Base-by-base conservation (phyloP, 2,113 vertebrate genomes). In the Fregata magnificens region DNA sequence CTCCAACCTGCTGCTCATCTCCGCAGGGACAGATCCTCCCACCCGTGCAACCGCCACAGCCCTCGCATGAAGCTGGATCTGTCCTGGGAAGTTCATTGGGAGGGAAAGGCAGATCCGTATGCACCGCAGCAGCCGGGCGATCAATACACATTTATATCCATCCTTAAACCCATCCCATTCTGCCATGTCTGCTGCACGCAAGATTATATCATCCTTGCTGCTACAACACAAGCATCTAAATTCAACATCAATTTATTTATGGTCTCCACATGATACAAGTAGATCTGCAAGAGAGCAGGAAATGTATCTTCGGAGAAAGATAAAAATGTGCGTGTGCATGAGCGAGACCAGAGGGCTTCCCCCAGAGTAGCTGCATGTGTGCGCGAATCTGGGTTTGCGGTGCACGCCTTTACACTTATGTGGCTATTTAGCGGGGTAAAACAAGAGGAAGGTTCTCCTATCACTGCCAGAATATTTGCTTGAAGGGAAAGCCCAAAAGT, bases 221-320 rank as follows among this genome's bases (percentile, higher is more conserved):
- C 94, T 89, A 65, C 84, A 73, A 47, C 82, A 40, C 71, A 16
- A 47, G 94, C 90, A 58, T 89, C 90, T 91, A 17, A 72, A 93
- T 83, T 74, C 95, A 88, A 83, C 95, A 65, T 82, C 92, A 44
- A 73, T 89, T 97, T 95, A 94, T 96, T 95, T 95, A 87, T 50
- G 95, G 94, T 26, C 95, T 93, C 94, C 90, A 55, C 91, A 88
- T 29, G 86, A 90, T 28, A 59, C 90, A 44, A 56, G 89, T 2
- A 21, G 76, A 95, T 55, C 84, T 8, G 84, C 0, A 0, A 77
- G 74, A 67, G 38, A 72, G 93, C 78, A 47, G 95, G 93, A 80
- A 93, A 81, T 4, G 47, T 2, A 44, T 81, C 92, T 91, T 21
- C 5, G 1, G 44, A 91, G 67, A 32, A 50, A 36, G 92, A 95